A percentile compares a stretch with the other conserved stretches of the same genome.
These are phyloP conservation scores for Luperina testacea DNA, from an alignment of 2,888 invertebrate genomes.

Conservation along the genomic window DNA sequence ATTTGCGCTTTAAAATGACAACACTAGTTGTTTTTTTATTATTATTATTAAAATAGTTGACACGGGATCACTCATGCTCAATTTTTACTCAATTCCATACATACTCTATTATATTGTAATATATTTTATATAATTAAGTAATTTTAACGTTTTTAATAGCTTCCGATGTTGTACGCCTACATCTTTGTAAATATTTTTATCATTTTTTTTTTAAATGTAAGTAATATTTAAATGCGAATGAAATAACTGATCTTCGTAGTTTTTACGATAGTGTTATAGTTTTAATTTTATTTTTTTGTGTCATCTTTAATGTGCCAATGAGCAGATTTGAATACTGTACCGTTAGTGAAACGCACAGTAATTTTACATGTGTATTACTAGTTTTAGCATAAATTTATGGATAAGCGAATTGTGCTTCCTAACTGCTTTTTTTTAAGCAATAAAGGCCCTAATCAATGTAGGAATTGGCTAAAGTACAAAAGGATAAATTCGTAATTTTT, in stretches of 20 bases:
- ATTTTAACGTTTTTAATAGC: slow-evolving; percentile 62
- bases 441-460: slow-evolving; percentile 40
- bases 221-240: slow-evolving; percentile 81
- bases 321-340: slow-evolving; percentile 75
- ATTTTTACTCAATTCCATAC: slow-evolving; percentile 69
- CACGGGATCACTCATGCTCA: slow-evolving; percentile 77
- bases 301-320: slow-evolving; percentile 88
- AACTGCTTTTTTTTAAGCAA: slow-evolving; percentile 67
- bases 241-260: slow-evolving; percentile 86
- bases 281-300: slow-evolving; percentile 80
- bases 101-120: slow-evolving; percentile 70
- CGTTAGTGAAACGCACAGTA: slow-evolving; percentile 67
- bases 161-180: slow-evolving; percentile 60
- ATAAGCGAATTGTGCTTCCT: slow-evolving; percentile 87
- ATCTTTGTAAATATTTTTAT: slow-evolving; percentile 74
- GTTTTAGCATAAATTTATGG: slow-evolving; percentile 77
- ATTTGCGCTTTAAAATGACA: slow-evolving; percentile 80
- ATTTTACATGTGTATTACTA: slow-evolving; percentile 80
- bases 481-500: slow-evolving; percentile 39
- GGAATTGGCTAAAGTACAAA: slow-evolving; percentile 65
- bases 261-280: slow-evolving; percentile 74
- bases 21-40: slow-evolving; percentile 57
- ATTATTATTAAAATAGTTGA: slow-evolving; percentile 56
- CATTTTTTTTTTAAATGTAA: slow-evolving; percentile 65
- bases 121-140: slow-evolving; percentile 68